Evolutionary conservation across 53 echinoderm and acorn worm species (phyloP), one percentile per base, ranked within the genome.

Genomic region (Actinopyga echinites): DNA sequence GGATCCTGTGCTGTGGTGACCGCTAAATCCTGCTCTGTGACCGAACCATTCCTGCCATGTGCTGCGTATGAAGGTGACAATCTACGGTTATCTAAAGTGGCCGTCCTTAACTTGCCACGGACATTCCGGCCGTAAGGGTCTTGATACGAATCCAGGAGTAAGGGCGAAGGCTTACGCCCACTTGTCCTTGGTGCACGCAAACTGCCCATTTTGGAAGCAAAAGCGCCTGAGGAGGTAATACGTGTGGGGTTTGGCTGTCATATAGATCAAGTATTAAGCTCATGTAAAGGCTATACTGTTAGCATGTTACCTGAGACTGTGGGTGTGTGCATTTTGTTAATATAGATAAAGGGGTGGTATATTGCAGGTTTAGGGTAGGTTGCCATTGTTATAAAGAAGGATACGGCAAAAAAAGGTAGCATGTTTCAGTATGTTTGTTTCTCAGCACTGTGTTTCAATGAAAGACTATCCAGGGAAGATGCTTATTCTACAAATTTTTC

Each of bases 11-110:
- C 89, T 74, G 82, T 87, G 56, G 89, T 85, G 45, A 82, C 43
- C 9, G 88, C 90, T 65, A 91, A 65, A 86, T 92, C 97, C 82
- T 84, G 88, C 59, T 94, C 93, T 9, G 87, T 92, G 65, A 92
- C 85, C 1, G 93, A 91, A 31, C 95, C 95, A 57, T 95, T 95
- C n/a, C 95, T 80, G 59, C 81, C 81, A 29, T 80, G 81, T 33
- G 81, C 63, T 61, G 81, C 61, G 37, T 59, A 44, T 37, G 81
- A 80, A 61, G 81, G 63, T 62, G 81, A 80, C 42, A 62, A 59
- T 30, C 60, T 61, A 80, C 81, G 81, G 63, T 80, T 80, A 80
- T 80, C 81, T 61, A 80, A 62, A 25, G 81, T 80, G 23, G 81
- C 81, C 24, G 62, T 80, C 63, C 54, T 78, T 56, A 78, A 55